phyloP scores from a whole-genome alignment of 1,140 invertebrate genomes.

The Drosophila sucinea region DNA sequence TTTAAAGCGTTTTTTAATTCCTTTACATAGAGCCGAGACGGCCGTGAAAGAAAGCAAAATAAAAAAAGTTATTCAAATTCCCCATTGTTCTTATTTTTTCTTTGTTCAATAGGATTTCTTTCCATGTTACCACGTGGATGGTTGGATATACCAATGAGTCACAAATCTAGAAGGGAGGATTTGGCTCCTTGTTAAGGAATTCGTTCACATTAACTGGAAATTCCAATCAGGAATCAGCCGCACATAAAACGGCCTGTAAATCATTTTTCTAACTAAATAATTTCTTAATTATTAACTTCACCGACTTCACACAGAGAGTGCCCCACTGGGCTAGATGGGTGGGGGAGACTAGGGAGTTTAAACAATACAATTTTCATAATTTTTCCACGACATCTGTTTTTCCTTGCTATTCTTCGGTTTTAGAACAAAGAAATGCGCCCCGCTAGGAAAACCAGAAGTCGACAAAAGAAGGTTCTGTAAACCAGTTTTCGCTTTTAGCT shows the following conservation, averaged over 20 bases:
- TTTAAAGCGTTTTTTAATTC: conserved; percentile 78
- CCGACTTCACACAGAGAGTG: conserved; percentile 45
- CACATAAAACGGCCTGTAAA: neutral
- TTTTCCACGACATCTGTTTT: conserved; percentile 59
- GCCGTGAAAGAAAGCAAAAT: neutral
- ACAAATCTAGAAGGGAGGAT: conserved; percentile 15
- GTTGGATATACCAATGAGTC: conserved; percentile 8
- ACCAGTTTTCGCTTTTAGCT: conserved; percentile 72
- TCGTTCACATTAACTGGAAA: conserved; percentile 31
- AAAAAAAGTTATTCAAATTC: conserved; percentile 64
- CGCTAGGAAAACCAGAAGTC: conserved; percentile 49
- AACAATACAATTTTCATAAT: conserved; percentile 73
- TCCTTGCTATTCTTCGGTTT: conserved; percentile 25
- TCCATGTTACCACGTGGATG: conserved; percentile 31
- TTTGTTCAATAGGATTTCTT: conserved; percentile 27
- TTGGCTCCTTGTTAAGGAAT: conserved; percentile 34
- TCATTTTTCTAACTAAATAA: conserved; percentile 23
- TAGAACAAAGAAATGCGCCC: conserved; percentile 71
- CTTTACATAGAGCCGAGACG: conserved; percentile 55
- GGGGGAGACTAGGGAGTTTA: conserved; percentile 15
- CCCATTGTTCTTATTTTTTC: conserved; percentile 40
- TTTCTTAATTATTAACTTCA: conserved; percentile 54
- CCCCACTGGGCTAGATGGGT: conserved; percentile 25
- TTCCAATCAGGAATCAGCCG: conserved; percentile 37
- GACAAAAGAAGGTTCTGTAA: conserved; percentile 32